Conservation (phyloP, 2,888 invertebrate species). For the Ethmia dodecea region DNA sequence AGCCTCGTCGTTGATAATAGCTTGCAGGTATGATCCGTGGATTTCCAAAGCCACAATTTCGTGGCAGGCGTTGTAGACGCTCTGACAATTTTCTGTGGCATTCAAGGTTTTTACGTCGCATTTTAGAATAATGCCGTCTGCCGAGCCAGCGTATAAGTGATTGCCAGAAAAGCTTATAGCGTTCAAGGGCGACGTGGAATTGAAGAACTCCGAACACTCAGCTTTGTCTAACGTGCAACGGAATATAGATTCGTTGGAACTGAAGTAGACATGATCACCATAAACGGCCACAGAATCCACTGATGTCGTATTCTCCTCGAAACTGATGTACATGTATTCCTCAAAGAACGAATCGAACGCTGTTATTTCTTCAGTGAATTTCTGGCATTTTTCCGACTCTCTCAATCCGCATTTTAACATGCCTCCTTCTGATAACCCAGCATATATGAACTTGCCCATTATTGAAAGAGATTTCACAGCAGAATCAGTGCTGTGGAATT, state of each 20-base stretch:
- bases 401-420: slow-evolving; percentile 3
- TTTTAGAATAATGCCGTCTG: no score
- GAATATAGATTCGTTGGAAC: not conserved
- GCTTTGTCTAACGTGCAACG: not conserved
- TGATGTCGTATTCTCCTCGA: not conserved
- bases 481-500: slow-evolving; percentile 1
- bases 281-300: not conserved
- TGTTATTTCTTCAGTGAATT: no score
- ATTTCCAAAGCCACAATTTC: not conserved
- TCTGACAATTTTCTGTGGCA: not conserved
- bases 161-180: no score
- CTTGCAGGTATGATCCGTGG: not conserved
- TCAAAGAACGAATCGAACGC: no score
- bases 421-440: not conserved
- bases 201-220: not conserved
- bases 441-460: not conserved
- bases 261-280: not conserved
- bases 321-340: no score
- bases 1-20: no score
- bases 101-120: no score
- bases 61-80: not conserved
- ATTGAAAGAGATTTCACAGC: not conserved
- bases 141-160: no score
- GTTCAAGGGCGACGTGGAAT: not conserved
- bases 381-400: slow-evolving; percentile 3